A percentile compares a stretch with the other conserved stretches of the same genome.
These are phyloP conservation scores for Myotis brandtii DNA, from an alignment of 2,113 vertebrate genomes.

Conservation along the genomic window DNA sequence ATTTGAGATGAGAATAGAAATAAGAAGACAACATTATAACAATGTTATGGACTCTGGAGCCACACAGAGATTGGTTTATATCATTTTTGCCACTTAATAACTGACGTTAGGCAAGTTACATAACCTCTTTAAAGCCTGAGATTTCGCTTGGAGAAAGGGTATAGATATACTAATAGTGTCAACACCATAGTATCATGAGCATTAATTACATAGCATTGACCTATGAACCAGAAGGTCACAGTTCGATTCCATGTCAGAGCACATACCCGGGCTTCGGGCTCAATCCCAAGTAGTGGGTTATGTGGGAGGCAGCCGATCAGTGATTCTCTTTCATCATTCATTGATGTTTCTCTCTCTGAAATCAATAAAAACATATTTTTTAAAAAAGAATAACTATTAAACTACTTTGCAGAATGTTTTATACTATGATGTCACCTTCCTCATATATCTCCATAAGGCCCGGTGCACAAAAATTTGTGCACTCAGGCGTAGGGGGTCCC, in stretches of 20 bases:
- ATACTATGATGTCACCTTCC: background rate
- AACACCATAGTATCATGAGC: background rate
- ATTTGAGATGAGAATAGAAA: background rate
- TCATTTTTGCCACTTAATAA: constrained; percentile 28
- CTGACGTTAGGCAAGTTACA: background rate
- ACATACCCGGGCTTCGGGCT: no score
- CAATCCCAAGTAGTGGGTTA: no score
- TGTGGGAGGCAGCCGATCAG: no score
- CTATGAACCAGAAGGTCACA: no score
- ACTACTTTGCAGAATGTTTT: background rate
- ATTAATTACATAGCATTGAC: background rate
- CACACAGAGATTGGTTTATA: background rate
- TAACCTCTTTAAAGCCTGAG: background rate
- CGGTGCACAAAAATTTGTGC: no score
- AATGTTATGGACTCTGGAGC: background rate
- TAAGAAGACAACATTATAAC: background rate
- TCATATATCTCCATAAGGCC: background rate
- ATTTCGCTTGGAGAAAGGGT: background rate
- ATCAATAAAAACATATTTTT: no score
- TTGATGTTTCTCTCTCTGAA: no score
- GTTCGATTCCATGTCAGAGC: no score
- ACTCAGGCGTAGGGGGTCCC: no score
- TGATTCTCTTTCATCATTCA: no score
- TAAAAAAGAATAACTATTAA: no score
- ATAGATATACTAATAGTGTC: background rate